These are phyloP conservation scores for Crematogaster levior DNA, from an alignment of 2,888 invertebrate genomes.

Conservation along the genomic window DNA sequence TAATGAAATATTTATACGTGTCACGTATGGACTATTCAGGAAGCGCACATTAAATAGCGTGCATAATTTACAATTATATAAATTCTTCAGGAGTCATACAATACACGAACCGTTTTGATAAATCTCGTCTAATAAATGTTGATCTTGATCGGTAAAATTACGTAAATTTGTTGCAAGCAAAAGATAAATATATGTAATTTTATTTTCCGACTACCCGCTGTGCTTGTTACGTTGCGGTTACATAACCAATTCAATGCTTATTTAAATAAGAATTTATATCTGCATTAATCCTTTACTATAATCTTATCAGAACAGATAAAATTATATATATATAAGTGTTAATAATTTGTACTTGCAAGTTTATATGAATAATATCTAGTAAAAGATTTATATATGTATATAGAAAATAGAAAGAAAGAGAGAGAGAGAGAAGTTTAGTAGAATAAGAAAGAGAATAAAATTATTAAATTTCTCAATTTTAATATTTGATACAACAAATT, in stretches of 20 bases:
- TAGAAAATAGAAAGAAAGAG: not conserved
- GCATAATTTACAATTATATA: slow-evolving; percentile 7
- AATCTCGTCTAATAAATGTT: slow-evolving; percentile 9
- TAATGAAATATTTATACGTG: not conserved
- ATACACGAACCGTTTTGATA: not conserved
- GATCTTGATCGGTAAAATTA: not conserved
- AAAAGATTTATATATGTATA: not conserved
- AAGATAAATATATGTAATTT: not conserved
- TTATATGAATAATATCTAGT: not conserved
- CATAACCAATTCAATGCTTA: not conserved
- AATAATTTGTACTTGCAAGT: not conserved
- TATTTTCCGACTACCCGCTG: not conserved
- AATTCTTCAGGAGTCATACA: no score
- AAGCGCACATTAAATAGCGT: not conserved
- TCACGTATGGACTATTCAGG: not conserved
- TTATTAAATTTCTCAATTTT: no score
- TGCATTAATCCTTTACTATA: not conserved
- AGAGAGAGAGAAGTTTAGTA: not conserved
- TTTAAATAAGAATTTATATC: not conserved
- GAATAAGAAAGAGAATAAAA: no score
- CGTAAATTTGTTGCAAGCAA: not conserved
- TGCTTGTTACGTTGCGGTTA: not conserved
- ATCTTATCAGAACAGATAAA: not conserved
- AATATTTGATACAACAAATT: no score
- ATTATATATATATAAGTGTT: not conserved